These are phyloP conservation scores for Phylloscopus trochiloides DNA, from an alignment of 2,113 vertebrate species.

Conservation along the genomic window DNA sequence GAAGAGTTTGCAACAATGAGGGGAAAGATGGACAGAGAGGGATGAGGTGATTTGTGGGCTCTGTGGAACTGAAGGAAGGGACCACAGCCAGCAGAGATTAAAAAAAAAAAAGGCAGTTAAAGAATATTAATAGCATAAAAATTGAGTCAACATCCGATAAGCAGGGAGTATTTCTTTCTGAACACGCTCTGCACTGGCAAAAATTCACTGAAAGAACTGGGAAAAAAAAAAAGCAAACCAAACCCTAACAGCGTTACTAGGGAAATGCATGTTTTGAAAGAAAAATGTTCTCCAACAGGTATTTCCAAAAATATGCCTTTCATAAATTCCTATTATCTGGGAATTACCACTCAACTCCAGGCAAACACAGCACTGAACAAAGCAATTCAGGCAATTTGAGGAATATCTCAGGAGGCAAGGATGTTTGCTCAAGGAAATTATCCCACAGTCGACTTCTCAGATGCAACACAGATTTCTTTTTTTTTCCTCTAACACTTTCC, in stretches of 20 bases:
- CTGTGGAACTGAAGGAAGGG: not conserved
- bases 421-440: constrained; percentile 29
- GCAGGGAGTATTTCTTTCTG: not conserved
- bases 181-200: not conserved
- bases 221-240: not conserved
- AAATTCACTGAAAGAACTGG: not conserved
- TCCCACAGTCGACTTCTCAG: not conserved
- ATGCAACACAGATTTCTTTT: not conserved
- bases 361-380: constrained; percentile 9
- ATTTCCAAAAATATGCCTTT: not conserved
- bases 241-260: fast-evolving
- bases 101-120: not conserved
- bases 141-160: not conserved
- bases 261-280: not conserved
- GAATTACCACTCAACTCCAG: constrained; percentile 14
- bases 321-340: not conserved
- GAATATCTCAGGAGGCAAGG: not conserved
- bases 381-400: not conserved
- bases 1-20: not conserved
- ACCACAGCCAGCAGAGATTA: not conserved
- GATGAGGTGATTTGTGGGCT: not conserved
- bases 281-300: not conserved
- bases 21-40: not conserved
- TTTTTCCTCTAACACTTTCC: not conserved
- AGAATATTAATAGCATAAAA: not conserved